phyloP scores from a whole-genome alignment of 2,888 invertebrate species.

The Apomyelois bistriatella region DNA sequence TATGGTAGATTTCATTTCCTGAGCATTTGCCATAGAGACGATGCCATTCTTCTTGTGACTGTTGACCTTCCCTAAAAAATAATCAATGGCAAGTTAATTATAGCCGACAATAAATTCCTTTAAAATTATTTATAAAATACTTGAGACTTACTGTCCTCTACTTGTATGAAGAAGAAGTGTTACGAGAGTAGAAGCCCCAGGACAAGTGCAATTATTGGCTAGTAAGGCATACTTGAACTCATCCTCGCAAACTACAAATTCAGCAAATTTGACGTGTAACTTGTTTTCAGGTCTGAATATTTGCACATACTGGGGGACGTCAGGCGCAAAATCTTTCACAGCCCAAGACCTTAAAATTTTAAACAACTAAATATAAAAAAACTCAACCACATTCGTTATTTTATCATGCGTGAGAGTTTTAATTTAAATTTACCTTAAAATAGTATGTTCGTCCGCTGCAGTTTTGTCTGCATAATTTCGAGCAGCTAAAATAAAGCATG shows the following conservation, averaged over 20 bases:
- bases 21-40: slow-evolving; percentile 98
- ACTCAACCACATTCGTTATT: background rate
- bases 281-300: slow-evolving; percentile 99
- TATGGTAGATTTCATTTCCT: slow-evolving; percentile 99
- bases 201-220: slow-evolving; percentile 99
- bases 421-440: slow-evolving; percentile 68
- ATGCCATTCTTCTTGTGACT: slow-evolving; percentile 98
- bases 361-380: background rate
- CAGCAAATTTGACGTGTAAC: slow-evolving; percentile 98
- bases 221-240: slow-evolving; percentile 99
- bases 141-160: slow-evolving; percentile 93
- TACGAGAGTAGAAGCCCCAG: slow-evolving; percentile 97
- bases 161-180: slow-evolving; percentile 97
- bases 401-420: background rate
- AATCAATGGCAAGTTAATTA: background rate
- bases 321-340: slow-evolving; percentile 98
- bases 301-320: slow-evolving; percentile 98
- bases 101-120: background rate
- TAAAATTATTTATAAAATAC: background rate
- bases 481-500: slow-evolving; percentile 97
- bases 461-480: slow-evolving; percentile 98
- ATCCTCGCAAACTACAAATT: slow-evolving; percentile 99
- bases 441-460: slow-evolving; percentile 92
- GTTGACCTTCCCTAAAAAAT: slow-evolving; percentile 90
- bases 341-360: slow-evolving; percentile 90